Evolutionary conservation across 1,140 invertebrate species (phyloP), one percentile per base, ranked within the genome.

Genomic region (Pseudomyrmex flavicornis): DNA sequence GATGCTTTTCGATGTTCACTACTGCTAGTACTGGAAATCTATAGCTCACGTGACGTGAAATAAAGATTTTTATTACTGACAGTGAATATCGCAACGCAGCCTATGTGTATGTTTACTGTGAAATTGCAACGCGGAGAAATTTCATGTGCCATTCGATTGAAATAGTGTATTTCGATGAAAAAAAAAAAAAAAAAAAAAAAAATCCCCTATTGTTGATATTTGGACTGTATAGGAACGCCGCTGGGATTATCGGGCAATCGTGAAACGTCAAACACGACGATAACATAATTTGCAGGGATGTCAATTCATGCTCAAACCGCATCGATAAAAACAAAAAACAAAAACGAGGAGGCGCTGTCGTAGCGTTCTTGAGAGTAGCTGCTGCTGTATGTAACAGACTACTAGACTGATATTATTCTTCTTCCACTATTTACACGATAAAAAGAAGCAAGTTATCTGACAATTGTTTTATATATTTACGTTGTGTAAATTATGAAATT

Each of bases 361-460:
- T 63, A 54, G 68, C 70, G 59, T 82, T 80, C 79, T 59, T 82
- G 56, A 79, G 26, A 66, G 82, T 56, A 35, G n/a, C 83, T 66
- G 68, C 76, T 26, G 44, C n/a, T 35, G 20, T 35, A 7, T 7
- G 35, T 35, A 35, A 66, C 76, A 61, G 77, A 59, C 63, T 74
- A 59, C 90, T 84, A 92, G 91, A 92, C 91, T 92, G 91, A 92
- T 92, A 92, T 89, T 87, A 69, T 91, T 69, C 22, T 59, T 58
- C 48, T 65, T 48, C 76, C n/a, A 77, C 8, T 15, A 70, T 79
- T 77, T 17, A 35, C 56, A 52, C 50, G 66, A 79, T 58, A 17
- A 56, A 44, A 59, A 76, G 61, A 50, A 79, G 8, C 48, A 20
- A 5, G 12, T 26, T 62, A 7, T 56, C 70, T 52, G 63, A 50